Evolutionary conservation across 30 jellyfish, hydroid and myxozoan genomes (phyloP).

Genomic region (Catostylus mosaicus): DNA sequence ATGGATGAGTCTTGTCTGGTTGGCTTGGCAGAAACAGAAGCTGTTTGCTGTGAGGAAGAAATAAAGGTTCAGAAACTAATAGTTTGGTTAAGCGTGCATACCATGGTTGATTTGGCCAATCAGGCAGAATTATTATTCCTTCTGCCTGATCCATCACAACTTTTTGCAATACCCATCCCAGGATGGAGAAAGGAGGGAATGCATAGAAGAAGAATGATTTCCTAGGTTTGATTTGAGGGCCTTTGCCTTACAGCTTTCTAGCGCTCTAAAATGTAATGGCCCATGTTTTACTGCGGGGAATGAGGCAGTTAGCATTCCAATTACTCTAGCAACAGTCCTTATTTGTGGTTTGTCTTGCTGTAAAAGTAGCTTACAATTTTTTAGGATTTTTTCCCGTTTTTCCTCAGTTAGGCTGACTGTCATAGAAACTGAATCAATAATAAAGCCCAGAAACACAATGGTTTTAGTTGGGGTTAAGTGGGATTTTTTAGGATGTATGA

Average conservation of each 20-base stretch:
- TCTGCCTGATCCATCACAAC: conserved; percentile 7
- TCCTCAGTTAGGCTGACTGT: conserved; percentile 31
- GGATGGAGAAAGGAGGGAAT: conserved; percentile 3
- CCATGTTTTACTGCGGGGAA: conserved; percentile 51
- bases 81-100: neutral
- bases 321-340: conserved; percentile 46
- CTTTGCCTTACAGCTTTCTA: conserved; percentile 19
- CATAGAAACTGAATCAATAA: conserved; percentile 27
- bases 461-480: neutral
- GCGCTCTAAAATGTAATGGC: conserved; percentile 35
- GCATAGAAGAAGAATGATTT: neutral
- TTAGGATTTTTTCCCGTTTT: neutral
- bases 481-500: neutral
- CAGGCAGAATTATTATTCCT: conserved; percentile 10
- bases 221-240: conserved; percentile 9
- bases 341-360: conserved; percentile 3
- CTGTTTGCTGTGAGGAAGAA: neutral
- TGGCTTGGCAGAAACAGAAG: conserved; percentile 11
- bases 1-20: neutral
- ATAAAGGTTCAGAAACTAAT: conserved; percentile 5
- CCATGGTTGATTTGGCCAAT: conserved; percentile 28
- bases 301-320: conserved; percentile 24
- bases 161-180: neutral
- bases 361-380: conserved; percentile 1
- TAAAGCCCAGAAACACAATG: conserved; percentile 23